phyloP scores from a whole-genome alignment of 2,797 vertebrate genomes.

The Furcifer pardalis region DNA sequence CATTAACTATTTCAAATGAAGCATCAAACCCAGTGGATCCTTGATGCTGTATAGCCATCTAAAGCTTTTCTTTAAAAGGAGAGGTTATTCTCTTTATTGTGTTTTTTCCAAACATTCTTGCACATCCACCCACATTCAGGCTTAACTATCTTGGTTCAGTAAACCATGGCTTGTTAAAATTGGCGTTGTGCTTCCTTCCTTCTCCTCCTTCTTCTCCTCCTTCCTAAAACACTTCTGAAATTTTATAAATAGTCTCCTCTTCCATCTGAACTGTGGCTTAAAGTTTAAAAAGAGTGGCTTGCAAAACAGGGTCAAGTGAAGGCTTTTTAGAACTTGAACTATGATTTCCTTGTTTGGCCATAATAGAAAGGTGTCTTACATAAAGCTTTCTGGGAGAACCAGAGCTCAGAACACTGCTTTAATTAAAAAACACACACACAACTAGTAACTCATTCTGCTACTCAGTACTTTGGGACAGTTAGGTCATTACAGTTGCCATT shows the following conservation, averaged over 20 bases:
- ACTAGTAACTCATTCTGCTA: too few relatives aligned
- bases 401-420: too few relatives aligned
- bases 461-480: too few relatives aligned
- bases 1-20: constrained; percentile 63
- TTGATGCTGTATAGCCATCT: not conserved
- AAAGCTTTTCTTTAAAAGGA: constrained; percentile 28
- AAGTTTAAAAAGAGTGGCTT: not conserved
- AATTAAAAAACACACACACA: too few relatives aligned
- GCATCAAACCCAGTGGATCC: constrained; percentile 30
- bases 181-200: not conserved
- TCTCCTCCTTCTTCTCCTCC: not conserved
- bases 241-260: not conserved
- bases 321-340: not conserved
- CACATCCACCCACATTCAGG: not conserved
- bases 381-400: too few relatives aligned
- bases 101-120: not conserved
- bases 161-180: not conserved
- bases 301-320: not conserved
- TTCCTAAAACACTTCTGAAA: not conserved
- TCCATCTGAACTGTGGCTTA: not conserved
- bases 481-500: too few relatives aligned
- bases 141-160: not conserved
- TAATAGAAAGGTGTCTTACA: not conserved
- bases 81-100: not conserved
- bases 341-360: not conserved